Evolutionary conservation across 2,888 invertebrate species (phyloP), one percentile per base, ranked within the genome.

Genomic region (Colostygia pectinataria): DNA sequence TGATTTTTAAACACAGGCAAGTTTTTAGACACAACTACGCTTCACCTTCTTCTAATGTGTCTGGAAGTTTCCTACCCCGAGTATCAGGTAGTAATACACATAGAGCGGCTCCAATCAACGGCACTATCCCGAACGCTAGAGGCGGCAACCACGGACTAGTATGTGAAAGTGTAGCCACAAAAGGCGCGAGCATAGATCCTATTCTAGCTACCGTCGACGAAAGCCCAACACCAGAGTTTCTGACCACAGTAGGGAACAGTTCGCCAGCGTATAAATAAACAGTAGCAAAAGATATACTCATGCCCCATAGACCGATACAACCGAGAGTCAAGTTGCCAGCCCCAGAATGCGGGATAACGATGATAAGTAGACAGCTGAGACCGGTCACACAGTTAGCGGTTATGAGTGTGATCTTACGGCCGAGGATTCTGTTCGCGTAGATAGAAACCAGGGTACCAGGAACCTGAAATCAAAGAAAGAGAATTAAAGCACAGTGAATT

Each of bases 241-340:
- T 91, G 0, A 97, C 94, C 1, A 97, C 95, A 0, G 98, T 98
- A 0, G 98, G 98, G 75, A 97, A 97, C 8, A 97, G 77, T 81
- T 98, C 98, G 0, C 96, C 96, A 0, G 95, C 95, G 77, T 95
- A 98, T 9, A 98, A 91, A 75, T 97, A 98, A 2, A 95, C 95
- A 1, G 95, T 95, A 1, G 96, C 95, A 73, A 97, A 98, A 0
- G 95, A 93, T 29, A 96, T 93, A 9, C 96, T 95, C 79, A 96
- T 93, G 7, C 96, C 96, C 69, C 95, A 94, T 54, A 97, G 93
- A 0, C 95, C 96, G 29, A 94, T 74, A 57, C 95, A 93, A 25
- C 95, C 95, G 27, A 96, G 91, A 4, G 92, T 81, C 1, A 94
- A 83, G 57, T 92, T 90, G 27, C 75, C 70, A 15, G 91, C 91